A percentile compares a stretch with the other conserved stretches of the same genome.
Conservation (phyloP, 1,140 invertebrate genomes). For the Drosophila rhopaloa region DNA sequence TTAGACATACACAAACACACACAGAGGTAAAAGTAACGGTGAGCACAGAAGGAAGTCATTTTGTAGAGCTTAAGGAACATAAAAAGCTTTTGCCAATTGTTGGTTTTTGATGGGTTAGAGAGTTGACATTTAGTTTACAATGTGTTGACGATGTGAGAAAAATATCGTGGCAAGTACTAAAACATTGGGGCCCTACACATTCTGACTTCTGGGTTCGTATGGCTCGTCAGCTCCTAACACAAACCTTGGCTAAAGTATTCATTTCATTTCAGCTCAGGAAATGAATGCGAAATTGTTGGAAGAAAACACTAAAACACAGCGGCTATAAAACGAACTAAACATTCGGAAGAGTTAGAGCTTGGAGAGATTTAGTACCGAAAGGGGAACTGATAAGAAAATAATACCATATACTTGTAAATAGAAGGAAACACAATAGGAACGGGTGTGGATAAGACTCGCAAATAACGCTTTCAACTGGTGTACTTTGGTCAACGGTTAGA, state of each 20-base stretch:
- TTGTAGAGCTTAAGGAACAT: conserved; percentile 50
- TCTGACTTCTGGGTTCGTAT: conserved; percentile 26
- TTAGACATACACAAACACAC: conserved; percentile 70
- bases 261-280: conserved; percentile 26
- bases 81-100: conserved; percentile 61
- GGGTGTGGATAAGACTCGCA: conserved; percentile 37
- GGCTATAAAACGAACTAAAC: conserved; percentile 47
- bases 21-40: conserved; percentile 50
- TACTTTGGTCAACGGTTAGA: conserved; percentile 45
- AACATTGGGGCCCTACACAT: conserved; percentile 18
- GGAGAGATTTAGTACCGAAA: conserved; percentile 43
- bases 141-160: conserved; percentile 30
- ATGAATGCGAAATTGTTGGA: conserved; percentile 36
- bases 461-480: conserved; percentile 56
- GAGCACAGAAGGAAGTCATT: conserved; percentile 46
- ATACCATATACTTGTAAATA: conserved; percentile 6
- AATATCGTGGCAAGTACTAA: conserved; percentile 4
- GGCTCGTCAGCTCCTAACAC: conserved; percentile 39
- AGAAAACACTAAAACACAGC: conserved; percentile 42
- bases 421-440: conserved; percentile 12
- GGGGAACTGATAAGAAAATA: conserved; percentile 11
- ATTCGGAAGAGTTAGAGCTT: conserved; percentile 30
- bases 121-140: conserved; percentile 53
- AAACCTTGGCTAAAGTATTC: conserved; percentile 25
- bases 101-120: conserved; percentile 27